phyloP scores from a whole-genome alignment of 2,797 vertebrate genomes.

The Leptatherina wallacei region DNA sequence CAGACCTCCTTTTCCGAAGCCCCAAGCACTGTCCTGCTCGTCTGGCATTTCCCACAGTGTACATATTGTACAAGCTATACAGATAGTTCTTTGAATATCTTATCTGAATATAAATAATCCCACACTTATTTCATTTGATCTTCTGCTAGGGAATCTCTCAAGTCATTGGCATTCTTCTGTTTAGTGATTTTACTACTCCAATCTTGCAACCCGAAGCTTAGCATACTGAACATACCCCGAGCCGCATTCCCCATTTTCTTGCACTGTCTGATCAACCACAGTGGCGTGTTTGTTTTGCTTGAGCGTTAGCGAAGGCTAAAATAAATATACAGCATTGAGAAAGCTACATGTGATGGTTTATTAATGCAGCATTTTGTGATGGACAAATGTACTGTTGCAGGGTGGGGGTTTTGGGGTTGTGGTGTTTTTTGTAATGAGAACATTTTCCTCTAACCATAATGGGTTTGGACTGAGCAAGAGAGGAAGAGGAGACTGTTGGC shows the following conservation, averaged over 20 bases:
- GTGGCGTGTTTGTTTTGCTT: slow-evolving; percentile 66
- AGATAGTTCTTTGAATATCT: not conserved
- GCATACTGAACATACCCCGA: slow-evolving; percentile 63
- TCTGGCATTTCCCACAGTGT: not conserved
- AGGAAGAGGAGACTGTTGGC: slow-evolving; percentile 8
- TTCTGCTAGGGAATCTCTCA: not conserved
- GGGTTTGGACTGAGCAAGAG: slow-evolving; percentile 40
- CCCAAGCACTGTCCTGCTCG: not conserved
- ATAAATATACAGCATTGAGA: slow-evolving; percentile 60
- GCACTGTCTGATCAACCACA: slow-evolving; percentile 44
- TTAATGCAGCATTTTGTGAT: slow-evolving; percentile 67
- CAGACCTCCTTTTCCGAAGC: not conserved
- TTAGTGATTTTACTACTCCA: slow-evolving; percentile 20
- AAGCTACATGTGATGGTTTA: slow-evolving; percentile 63
- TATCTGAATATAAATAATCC: not conserved
- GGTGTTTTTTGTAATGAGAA: slow-evolving; percentile 61
- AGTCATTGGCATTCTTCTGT: not conserved
- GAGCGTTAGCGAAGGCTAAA: slow-evolving; percentile 44
- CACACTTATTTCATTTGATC: not conserved
- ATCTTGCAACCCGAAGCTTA: slow-evolving; percentile 49
- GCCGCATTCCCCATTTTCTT: slow-evolving; percentile 43
- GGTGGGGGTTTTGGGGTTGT: slow-evolving; percentile 28
- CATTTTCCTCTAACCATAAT: slow-evolving; percentile 65
- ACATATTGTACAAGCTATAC: not conserved
- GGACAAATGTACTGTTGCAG: slow-evolving; percentile 63